Conservation (phyloP, 2,797 vertebrate genomes). For the Salmo trutta region DNA sequence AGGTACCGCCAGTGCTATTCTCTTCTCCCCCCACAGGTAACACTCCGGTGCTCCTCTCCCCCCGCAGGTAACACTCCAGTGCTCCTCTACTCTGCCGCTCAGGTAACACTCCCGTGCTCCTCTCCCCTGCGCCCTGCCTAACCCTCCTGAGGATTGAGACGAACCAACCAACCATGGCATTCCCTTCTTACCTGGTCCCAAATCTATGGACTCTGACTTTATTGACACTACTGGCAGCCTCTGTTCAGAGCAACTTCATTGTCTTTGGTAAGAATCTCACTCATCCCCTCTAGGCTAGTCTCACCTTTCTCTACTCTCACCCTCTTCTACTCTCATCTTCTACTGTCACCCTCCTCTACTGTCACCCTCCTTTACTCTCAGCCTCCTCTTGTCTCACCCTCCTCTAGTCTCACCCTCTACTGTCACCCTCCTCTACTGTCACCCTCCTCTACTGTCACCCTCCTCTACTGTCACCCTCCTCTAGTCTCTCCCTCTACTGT, state of each 20-base stretch:
- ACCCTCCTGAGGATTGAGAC: conserved; percentile 57
- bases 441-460: too few species aligned
- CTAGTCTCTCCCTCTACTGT: too few species aligned
- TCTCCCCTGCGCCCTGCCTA: too few species aligned
- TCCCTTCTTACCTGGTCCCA: conserved; percentile 57
- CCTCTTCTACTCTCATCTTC: too few species aligned
- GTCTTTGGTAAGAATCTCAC: conserved; percentile 51
- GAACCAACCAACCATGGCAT: conserved; percentile 66
- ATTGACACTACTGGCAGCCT: conserved; percentile 57
- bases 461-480: too few species aligned
- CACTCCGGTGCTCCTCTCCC: conserved; percentile 29
- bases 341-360: too few species aligned
- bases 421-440: too few species aligned
- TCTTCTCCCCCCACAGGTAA: background rate
- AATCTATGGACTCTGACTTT: conserved; percentile 58
- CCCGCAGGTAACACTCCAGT: conserved; percentile 67
- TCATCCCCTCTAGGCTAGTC: background rate
- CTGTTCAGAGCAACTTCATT: conserved; percentile 65
- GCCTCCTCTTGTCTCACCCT: too few species aligned
- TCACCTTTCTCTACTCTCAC: background rate
- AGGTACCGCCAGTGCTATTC: background rate
- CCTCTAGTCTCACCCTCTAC: too few species aligned
- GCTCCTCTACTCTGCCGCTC: conserved; percentile 28
- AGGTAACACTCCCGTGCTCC: too few species aligned
- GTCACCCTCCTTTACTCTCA: too few species aligned